These are phyloP conservation scores for Cylas formicarius DNA, from an alignment of 1,140 invertebrate species.

Conservation along the genomic window DNA sequence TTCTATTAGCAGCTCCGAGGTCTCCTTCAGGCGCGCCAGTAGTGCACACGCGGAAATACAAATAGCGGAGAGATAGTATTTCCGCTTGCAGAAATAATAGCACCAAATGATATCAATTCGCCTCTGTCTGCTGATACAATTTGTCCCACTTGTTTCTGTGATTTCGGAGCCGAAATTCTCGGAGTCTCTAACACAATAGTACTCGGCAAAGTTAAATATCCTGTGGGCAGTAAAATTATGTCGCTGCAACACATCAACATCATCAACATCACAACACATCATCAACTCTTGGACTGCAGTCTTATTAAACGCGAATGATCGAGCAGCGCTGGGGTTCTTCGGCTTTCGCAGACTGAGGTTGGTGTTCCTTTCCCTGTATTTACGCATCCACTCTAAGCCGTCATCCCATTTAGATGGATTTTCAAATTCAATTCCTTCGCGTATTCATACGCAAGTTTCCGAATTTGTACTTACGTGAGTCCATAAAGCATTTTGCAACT, in stretches of 20 bases:
- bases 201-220: too few relatives aligned
- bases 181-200: constrained; percentile 35
- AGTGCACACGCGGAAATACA: constrained; percentile 38
- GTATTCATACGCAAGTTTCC: constrained; percentile 17
- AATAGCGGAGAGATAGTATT: constrained; percentile 39
- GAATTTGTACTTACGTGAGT: constrained; percentile 13
- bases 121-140: constrained; percentile 40
- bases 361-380: constrained; percentile 9
- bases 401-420: constrained; percentile 15
- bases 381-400: constrained; percentile 15
- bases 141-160: constrained; percentile 40
- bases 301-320: constrained; percentile 14
- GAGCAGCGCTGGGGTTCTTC: constrained; percentile 16
- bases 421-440: constrained; percentile 14
- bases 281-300: constrained; percentile 15
- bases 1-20: constrained; percentile 39
- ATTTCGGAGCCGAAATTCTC: constrained; percentile 36
- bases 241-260: constrained; percentile 10
- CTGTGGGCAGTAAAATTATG: constrained; percentile 35
- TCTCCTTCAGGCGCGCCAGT: constrained; percentile 35
- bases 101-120: constrained; percentile 38
- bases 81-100: constrained; percentile 38
- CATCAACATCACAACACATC: constrained; percentile 12
- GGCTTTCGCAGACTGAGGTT: constrained; percentile 15
- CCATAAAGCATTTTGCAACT: constrained; percentile 22